phyloP scores from a whole-genome alignment of 2,113 vertebrate genomes.

The Motacilla alba region DNA sequence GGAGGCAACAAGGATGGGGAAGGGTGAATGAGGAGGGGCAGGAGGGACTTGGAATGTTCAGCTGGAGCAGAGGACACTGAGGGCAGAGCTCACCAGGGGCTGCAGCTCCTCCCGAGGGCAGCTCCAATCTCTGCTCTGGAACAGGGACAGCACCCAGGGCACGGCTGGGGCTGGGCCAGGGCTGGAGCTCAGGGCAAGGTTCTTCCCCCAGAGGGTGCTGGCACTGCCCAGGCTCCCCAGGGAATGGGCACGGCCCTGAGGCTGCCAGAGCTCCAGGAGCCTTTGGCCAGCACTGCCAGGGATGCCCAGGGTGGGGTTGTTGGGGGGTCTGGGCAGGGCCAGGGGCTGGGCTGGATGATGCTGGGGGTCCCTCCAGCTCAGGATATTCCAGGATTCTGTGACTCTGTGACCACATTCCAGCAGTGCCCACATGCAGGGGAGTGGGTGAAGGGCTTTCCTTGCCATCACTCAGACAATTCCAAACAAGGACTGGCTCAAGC shows the following conservation, averaged over 20 bases:
- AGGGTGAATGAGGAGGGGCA: not conserved
- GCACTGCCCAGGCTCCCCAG: not conserved
- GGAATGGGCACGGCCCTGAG: not conserved
- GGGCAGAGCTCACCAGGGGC: accelerated
- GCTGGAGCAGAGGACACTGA: not conserved
- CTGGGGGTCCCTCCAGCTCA: accelerated
- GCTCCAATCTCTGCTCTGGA: not conserved
- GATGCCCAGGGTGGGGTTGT: not conserved
- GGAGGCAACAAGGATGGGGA: accelerated
- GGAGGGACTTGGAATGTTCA: not conserved
- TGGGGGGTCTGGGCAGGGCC: not conserved
- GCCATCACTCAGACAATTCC: not conserved
- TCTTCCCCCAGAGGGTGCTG: not conserved
- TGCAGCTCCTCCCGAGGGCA: not conserved
- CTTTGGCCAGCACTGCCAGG: not conserved
- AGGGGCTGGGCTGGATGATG: accelerated
- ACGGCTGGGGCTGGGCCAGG: not conserved
- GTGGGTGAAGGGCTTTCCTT: not conserved
- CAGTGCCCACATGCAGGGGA: too few species aligned
- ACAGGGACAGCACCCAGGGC: not conserved
- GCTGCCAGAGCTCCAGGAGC: not conserved
- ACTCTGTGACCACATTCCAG: not conserved
- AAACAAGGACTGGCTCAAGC: too few species aligned
- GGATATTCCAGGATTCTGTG: not conserved
- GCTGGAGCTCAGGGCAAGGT: not conserved